Evolutionary conservation across 2,888 invertebrate genomes (phyloP).

Genomic region (Ophion ellenae): DNA sequence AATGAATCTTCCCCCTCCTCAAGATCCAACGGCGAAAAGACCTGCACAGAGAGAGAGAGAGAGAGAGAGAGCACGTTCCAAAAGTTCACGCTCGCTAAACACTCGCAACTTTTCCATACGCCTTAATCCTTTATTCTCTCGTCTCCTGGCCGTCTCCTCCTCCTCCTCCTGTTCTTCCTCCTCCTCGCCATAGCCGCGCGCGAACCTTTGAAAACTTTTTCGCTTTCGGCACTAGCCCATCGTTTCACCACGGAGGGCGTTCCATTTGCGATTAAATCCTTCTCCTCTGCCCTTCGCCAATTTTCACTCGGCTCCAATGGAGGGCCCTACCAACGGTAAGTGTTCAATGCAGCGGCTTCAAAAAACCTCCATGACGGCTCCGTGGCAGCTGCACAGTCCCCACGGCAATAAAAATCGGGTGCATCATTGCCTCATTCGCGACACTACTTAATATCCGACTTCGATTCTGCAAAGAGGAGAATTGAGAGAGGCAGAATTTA

Average conservation of each 20-base stretch:
- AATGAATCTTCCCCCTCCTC: conserved; percentile 64
- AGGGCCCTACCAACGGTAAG: too few relatives aligned
- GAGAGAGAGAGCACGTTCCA: conserved; percentile 1
- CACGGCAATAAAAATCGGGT: too few relatives aligned
- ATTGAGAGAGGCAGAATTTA: too few relatives aligned
- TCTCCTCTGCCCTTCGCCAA: neutral
- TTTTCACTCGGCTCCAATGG: neutral
- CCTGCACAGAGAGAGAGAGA: neutral
- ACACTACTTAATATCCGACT: too few relatives aligned
- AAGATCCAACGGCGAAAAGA: conserved; percentile 9
- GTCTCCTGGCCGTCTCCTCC: neutral
- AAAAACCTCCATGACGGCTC: too few relatives aligned
- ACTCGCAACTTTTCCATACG: conserved; percentile 67
- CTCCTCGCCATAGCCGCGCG: too few relatives aligned
- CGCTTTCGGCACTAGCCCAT: conserved; percentile 4
- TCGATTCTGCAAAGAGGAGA: too few relatives aligned
- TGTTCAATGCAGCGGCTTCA: too few relatives aligned
- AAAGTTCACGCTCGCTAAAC: conserved; percentile 67
- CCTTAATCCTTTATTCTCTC: conserved; percentile 59
- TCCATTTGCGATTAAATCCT: neutral
- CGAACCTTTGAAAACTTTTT: conserved; percentile 50
- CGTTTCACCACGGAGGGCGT: neutral
- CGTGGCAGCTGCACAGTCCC: too few relatives aligned
- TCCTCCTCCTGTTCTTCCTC: neutral
- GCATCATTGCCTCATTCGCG: too few relatives aligned